Base-by-base conservation (phyloP, 1,140 invertebrate genomes). In the Plectrocnemia conspersa region DNA sequence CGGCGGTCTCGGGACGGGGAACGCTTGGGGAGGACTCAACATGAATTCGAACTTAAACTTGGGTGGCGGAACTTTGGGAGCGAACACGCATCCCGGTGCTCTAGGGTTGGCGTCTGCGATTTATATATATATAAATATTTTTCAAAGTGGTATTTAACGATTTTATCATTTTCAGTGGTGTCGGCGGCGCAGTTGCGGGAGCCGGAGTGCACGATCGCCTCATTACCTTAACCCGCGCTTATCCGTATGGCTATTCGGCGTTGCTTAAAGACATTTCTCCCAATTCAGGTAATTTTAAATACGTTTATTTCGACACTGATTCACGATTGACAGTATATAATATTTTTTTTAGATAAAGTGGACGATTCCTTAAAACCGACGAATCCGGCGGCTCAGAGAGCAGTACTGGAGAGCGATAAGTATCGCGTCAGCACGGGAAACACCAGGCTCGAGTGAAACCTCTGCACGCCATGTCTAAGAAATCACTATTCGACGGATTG, bases 221-320 rank as follows among this genome's bases (percentile, higher is more conserved):
- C 41, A 66, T 84, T 36, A 78, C 83, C 6, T 72, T 88, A 6
- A 79, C 83, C 3, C 52, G 35, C 11, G 80, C 81, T 1, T 82
- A 84, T 6, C 87, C 87, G 2, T 91, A 86, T 63, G 87, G 87
- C n/a, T 85, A 88, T 67, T 85, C 83, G 33, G 82, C 85, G 5
- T 73, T 89, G 6, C 80, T 89, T 53, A 84, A 86, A 66, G 86
- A 87, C 68, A 65, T 89, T 1, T 76, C 83, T 44, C 77, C 78
- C 33, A 79, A 41, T 4, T 53, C 66, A 7, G 63, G 54, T 49
- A 63, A 44, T 21, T 38, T 38, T 38, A 24, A 38, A 4, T 33
- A 33, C 32, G 2, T 9, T 22, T 21, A 24, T 44, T 44, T 44
- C 18, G n/a, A 24, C 9, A 44, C 7, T 40, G 9, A 7, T n/a